Conservation (phyloP, 2,113 vertebrate species). For the Gallinago paraguaiae region DNA sequence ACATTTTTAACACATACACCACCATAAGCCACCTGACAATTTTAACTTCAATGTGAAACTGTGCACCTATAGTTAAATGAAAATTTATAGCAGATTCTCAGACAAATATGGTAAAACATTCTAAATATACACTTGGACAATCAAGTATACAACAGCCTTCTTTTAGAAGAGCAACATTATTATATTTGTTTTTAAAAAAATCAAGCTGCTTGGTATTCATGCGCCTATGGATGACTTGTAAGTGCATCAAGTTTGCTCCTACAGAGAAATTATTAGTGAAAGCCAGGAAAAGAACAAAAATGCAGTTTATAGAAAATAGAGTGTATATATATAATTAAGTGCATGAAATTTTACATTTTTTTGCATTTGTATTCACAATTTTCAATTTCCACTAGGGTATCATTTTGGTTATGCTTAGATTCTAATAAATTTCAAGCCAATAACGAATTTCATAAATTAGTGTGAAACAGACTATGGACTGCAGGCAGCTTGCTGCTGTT, state of each 20-base stretch:
- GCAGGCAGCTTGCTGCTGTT: neutral
- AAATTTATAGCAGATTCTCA: neutral
- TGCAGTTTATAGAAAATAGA: neutral
- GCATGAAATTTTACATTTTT: neutral
- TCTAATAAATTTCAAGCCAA: neutral
- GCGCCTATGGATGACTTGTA: neutral
- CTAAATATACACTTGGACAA: neutral
- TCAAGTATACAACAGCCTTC: neutral
- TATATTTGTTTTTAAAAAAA: neutral
- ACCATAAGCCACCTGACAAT: neutral
- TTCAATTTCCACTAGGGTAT: neutral
- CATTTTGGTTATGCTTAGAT: neutral
- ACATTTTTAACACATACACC: neutral
- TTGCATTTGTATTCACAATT: neutral
- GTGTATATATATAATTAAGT: neutral
- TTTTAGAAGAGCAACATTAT: neutral
- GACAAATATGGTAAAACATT: neutral
- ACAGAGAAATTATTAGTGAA: neutral
- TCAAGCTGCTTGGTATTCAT: neutral
- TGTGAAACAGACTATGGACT: neutral
- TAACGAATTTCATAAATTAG: neutral
- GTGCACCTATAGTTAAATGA: neutral
- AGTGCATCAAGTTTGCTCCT: neutral
- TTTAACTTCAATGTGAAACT: neutral
- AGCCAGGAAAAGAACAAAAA: neutral